Evolutionary conservation across 1,140 invertebrate species (phyloP), one percentile per base, ranked within the genome.

Genomic region (Cheumatopsyche charites): DNA sequence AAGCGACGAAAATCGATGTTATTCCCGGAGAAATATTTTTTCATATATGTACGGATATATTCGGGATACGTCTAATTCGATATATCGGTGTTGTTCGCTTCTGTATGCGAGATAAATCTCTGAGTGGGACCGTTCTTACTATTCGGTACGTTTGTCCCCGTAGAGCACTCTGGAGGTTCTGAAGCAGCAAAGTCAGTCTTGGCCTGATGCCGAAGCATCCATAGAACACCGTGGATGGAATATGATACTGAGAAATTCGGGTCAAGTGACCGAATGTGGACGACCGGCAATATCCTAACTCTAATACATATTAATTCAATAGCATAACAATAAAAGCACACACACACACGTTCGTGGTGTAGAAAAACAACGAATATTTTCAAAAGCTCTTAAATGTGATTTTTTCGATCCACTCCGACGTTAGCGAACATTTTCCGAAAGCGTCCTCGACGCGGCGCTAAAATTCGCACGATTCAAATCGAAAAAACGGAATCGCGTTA

Each of bases 121-220:
- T 5, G 41, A 36, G 49, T 19, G 49, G 55, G 21, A 58, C 23
- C 9, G 25, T 68, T 68, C 66, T 68, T 68, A 68, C 49, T 68
- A 11, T 47, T 68, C 63, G 66, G 66, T 41, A 67, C 65, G 52
- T 55, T 68, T 68, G 66, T 68, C 66, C 66, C 66, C 17, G 47
- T 42, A 55, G 66, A 36, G 66, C 66, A 26, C 29, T 68, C 63
- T 17, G 43, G 63, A n/a, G 63, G 42, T 66, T 25, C 17, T 55
- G 26, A 68, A 68, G 49, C 42, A 52, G 66, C 66, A 68, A 29
- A 19, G 21, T 23, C 23, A 45, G 47, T 55, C 26, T 68, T 68
- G 66, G 66, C 66, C 55, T 21, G 2, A 55, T 55, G 66, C 66
- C 66, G 45, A 43, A 36, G 19, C 47, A 23, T 52, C 66, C 47